Conservation (phyloP, 2,888 invertebrate species). For the Endotricha flammealis region DNA sequence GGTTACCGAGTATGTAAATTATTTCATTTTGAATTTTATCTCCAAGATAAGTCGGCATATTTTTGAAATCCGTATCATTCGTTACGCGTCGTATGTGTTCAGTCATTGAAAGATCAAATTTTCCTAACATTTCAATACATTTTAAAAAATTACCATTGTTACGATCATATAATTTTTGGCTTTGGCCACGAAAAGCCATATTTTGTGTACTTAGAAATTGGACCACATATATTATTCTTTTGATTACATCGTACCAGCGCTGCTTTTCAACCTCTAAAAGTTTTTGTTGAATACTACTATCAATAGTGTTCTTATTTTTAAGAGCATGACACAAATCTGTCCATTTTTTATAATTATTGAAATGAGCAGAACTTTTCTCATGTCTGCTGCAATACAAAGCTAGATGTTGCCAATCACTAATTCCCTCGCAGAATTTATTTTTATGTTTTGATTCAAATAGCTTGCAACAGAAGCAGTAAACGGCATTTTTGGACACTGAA, state of each 20-base stretch:
- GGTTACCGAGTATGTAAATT: constrained; percentile 10
- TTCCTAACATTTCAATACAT: constrained; percentile 16
- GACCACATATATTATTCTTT: constrained; percentile 18
- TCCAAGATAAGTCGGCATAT: constrained; percentile 7
- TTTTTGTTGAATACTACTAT: constrained; percentile 14
- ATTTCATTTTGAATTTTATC: constrained; percentile 12
- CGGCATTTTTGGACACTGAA: constrained; percentile 17
- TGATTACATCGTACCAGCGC: constrained; percentile 15
- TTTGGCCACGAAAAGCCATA: constrained; percentile 16
- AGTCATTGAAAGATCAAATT: constrained; percentile 15
- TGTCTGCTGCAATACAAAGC: constrained; percentile 10
- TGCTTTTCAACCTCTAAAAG: constrained; percentile 17
- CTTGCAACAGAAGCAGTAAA: constrained; percentile 15
- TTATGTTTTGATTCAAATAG: constrained; percentile 11
- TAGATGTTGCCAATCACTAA: no score
- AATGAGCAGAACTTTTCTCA: constrained; percentile 15
- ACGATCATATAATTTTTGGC: constrained; percentile 15
- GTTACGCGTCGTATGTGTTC: constrained; percentile 9
- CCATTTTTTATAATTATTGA: constrained; percentile 16
- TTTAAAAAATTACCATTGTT: constrained; percentile 18
- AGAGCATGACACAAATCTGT: constrained; percentile 14
- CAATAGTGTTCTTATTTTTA: constrained; percentile 14
- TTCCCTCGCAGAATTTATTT: constrained; percentile 2
- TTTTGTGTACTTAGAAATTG: constrained; percentile 16
- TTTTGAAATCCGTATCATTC: constrained; percentile 13